A percentile compares a stretch with the other conserved stretches of the same genome.
Conservation (phyloP, 2,888 invertebrate species). For the Aromia moschata region DNA sequence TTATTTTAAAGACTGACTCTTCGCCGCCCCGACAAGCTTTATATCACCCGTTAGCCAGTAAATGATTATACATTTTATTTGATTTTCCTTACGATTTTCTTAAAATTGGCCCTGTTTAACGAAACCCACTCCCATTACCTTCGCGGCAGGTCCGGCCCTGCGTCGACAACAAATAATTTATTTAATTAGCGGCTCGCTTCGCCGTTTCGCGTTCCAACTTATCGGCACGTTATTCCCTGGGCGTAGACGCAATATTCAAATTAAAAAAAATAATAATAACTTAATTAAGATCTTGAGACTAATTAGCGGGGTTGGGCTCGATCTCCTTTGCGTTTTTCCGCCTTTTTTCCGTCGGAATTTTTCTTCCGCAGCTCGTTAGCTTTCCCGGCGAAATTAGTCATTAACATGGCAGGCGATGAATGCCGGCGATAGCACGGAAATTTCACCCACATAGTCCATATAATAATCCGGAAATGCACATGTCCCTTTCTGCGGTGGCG, state of each 20-base stretch:
- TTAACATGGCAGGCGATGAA: neutral
- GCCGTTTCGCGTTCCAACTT: conserved; percentile 1
- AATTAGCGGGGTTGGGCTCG: conserved; percentile 67
- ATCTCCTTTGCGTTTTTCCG: conserved; percentile 53
- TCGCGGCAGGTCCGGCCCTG: too few species aligned
- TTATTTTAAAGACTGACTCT: too few species aligned
- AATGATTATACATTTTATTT: too few species aligned
- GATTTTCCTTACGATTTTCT: too few species aligned
- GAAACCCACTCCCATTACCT: too few species aligned
- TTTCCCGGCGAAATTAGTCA: neutral
- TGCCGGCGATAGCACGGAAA: neutral
- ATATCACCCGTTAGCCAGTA: too few species aligned
- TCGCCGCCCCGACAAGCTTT: too few species aligned
- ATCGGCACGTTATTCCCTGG: conserved; percentile 3
- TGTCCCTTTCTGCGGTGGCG: neutral
- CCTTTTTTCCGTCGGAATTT: neutral
- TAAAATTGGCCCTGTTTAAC: too few species aligned
- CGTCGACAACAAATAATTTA: conserved; percentile 11
- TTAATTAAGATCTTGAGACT: conserved; percentile 74
- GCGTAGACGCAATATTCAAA: conserved; percentile 41
- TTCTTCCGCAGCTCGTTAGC: neutral
- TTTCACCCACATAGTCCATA: neutral
- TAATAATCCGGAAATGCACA: conserved; percentile 5
- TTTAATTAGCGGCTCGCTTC: conserved; percentile 10
- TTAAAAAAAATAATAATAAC: conserved; percentile 74